Percentiles rank a stretch among this genome's conserved stretches.
These are phyloP conservation scores for Carcharodon carcharias DNA, from an alignment of 2,797 vertebrate genomes.

Conservation along the genomic window DNA sequence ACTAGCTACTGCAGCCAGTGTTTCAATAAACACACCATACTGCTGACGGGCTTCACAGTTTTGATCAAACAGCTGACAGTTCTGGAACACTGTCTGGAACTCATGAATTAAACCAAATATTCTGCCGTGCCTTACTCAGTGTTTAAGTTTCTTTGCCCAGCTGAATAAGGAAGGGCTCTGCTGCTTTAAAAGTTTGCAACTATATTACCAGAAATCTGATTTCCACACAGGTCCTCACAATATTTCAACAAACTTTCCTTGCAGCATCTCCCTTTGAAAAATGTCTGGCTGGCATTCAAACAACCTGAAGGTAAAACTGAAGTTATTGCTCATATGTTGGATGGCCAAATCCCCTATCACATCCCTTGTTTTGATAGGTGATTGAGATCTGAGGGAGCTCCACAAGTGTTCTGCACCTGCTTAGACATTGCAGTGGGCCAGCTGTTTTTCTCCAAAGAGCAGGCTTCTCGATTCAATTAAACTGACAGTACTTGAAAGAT, in stretches of 20 bases:
- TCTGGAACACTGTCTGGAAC: neutral
- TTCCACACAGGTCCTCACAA: neutral
- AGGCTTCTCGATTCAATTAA: conserved; percentile 33
- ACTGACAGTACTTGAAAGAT: conserved; percentile 34
- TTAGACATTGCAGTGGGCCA: conserved; percentile 36
- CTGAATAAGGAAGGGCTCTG: neutral
- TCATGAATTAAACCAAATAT: neutral
- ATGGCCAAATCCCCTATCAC: conserved; percentile 34
- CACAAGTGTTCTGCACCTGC: conserved; percentile 53
- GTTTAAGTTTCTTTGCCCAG: neutral
- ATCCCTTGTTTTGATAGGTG: conserved; percentile 39
- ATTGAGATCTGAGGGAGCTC: conserved; percentile 6
- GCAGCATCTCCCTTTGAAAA: conserved; percentile 21
- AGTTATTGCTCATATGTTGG: conserved; percentile 35
- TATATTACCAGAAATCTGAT: neutral
- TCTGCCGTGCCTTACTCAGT: neutral
- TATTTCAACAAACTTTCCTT: neutral
- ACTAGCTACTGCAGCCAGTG: neutral
- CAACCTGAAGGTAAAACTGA: conserved; percentile 32
- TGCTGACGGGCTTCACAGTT: neutral
- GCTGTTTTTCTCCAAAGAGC: conserved; percentile 29
- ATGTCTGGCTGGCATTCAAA: conserved; percentile 36
- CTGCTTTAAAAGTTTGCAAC: neutral
- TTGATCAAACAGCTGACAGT: neutral
- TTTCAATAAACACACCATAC: neutral